Percentiles rank a stretch among this genome's conserved stretches.
Conservation (phyloP, 2,797 vertebrate species). For the Gorsachius magnificus region DNA sequence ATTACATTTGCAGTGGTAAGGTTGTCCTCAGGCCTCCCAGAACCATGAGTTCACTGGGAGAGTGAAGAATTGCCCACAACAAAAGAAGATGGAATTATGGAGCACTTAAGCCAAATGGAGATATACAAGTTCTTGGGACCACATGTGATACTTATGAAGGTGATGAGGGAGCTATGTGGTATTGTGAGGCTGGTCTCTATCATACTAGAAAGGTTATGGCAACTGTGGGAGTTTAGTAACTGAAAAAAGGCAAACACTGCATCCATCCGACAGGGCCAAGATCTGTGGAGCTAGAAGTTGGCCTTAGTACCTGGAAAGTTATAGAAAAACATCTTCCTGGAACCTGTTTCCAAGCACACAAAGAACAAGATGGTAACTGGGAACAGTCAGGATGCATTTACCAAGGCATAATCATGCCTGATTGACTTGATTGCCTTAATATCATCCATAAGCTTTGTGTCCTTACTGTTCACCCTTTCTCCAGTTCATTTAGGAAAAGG, state of each 20-base stretch:
- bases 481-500: neutral
- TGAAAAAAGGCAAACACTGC: neutral
- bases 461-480: neutral
- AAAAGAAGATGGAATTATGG: neutral
- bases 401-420: neutral
- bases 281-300: neutral
- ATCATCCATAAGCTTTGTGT: neutral
- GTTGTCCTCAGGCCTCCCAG: neutral
- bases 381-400: neutral
- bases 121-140: neutral
- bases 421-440: neutral
- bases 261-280: neutral
- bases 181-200: neutral
- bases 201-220: neutral
- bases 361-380: neutral
- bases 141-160: rapidly evolving
- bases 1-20: neutral
- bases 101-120: neutral
- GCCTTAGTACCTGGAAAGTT: neutral
- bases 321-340: neutral
- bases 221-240: neutral
- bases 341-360: neutral
- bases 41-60: neutral
- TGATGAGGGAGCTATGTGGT: neutral
- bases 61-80: neutral